Evolutionary conservation across 1,140 invertebrate genomes (phyloP), one percentile per base, ranked within the genome.

Genomic region (Bombus waltoni): DNA sequence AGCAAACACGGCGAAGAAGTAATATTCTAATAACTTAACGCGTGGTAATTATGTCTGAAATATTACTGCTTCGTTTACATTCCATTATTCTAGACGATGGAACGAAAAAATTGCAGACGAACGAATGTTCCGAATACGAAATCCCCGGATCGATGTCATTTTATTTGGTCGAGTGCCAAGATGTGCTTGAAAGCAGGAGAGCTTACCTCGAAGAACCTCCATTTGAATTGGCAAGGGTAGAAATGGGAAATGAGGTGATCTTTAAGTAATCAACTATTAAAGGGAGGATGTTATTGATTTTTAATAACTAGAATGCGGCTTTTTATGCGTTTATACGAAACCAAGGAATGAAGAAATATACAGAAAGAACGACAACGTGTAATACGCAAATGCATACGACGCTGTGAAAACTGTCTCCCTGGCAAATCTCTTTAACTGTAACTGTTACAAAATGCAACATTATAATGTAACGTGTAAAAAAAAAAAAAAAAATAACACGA

Each of bases 101-200:
- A 40, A 13, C 10, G n/a, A 65, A 57, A 65, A 47, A 25, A 18
- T 22, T 15, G 18, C 47, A 22, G 47, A 22, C 1, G 22, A 38
- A 32, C 6, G 15, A 32, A 3, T 22, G 71, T n/a, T 9, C 11
- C 10, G 82, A 83, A 78, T 78, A 83, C 47, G 42, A 83, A 70
- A 78, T 59, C n/a, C 28, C 0, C 0, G 28, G 38, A 72, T 71
- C 75, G 66, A 71, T 79, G 72, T 68, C 38, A 22, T 71, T 78
- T 79, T 71, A 84, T 71, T 70, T 78, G 65, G 62, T 71, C 13
- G 38, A 35, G 47, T 72, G 75, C 75, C 75, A 79, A 79, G 40
- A 13, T 35, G 15, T 22, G 38, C 13, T 47, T 1, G 6, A 28
- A 70, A 32, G 5, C 25, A 22, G 15, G 3, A 57, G 44, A 42